Evolutionary conservation across 2,113 vertebrate species (phyloP).

Genomic region (Turdus rufiventris): DNA sequence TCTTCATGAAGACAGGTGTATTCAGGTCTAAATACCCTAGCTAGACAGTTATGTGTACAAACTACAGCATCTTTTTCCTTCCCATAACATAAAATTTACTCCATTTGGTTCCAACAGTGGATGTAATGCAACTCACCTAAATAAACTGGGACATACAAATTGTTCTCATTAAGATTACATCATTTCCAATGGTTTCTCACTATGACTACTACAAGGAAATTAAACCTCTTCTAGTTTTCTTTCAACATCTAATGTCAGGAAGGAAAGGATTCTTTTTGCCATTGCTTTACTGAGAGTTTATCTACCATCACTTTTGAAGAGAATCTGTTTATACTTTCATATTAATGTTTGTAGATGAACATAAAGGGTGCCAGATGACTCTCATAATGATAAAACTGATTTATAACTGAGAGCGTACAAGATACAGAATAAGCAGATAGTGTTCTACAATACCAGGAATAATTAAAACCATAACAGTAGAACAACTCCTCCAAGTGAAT

Average conservation of each 20-base stretch:
- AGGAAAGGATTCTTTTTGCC: not conserved
- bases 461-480: not conserved
- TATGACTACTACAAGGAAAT: not conserved
- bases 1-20: not conserved
- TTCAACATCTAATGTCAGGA: not conserved
- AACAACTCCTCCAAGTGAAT: not conserved
- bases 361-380: not conserved
- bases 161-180: not conserved
- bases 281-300: not conserved
- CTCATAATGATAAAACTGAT: not conserved
- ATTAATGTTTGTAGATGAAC: not conserved
- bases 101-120: accelerated
- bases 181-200: accelerated
- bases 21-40: not conserved
- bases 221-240: not conserved
- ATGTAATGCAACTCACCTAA: not conserved
- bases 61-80: not conserved
- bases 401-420: not conserved
- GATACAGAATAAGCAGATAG: not conserved
- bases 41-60: not conserved
- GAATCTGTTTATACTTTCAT: not conserved
- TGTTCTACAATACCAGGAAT: not conserved
- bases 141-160: not conserved
- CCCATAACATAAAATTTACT: not conserved
- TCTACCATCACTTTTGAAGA: not conserved